Base-by-base conservation (phyloP, 2,888 invertebrate genomes). In the Atethmia centrago region DNA sequence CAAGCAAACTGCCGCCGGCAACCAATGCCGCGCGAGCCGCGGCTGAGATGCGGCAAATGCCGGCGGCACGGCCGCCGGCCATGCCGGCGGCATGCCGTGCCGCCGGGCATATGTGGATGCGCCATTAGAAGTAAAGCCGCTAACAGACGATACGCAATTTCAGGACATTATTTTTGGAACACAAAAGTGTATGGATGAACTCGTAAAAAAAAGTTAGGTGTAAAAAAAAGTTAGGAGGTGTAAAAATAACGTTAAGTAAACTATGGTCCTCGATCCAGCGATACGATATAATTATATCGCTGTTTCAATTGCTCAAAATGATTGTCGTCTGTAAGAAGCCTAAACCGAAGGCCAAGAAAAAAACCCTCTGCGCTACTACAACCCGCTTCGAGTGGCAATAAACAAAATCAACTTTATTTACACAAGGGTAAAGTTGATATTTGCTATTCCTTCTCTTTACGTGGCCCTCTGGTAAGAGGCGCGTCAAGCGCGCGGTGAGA, bases 401-500 rank as follows among this genome's bases (percentile, higher is more conserved):
- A 49, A 51, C 49, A 49, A 49, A 49, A 49, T 49, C 10, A 49
- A 9, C 21, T 8, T 21, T 49, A 49, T 21, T 21, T 49, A n/a
- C 49, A 49, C 9, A 9, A 21, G 3, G 3, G 21, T n/a, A 49
- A n/a, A 10, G 21, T 49, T 49, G 21, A 49, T 49, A 49, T 49
- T 49, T 21, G 49, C 21, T n/a, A 49, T 49, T 49, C 21, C 49
- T 49, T 49, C 21, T 49, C 21, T 49, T 49, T 49, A 10, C 49
- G 21, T 21, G 49, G 49, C 49, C 21, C 49, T 21, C 49, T 21
- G 9, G 21, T 93, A 94, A 77, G 74, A 75, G 92, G 93, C 88
- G 87, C 88, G 95, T 87, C n/a, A n/a, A n/a, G 80, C 92, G 92
- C 83, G 88, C 86, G 84, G 90, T 87, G 92, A 94, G 92, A 81